phyloP scores from a whole-genome alignment of 1,140 invertebrate species.

The Eupeodes corollae region DNA sequence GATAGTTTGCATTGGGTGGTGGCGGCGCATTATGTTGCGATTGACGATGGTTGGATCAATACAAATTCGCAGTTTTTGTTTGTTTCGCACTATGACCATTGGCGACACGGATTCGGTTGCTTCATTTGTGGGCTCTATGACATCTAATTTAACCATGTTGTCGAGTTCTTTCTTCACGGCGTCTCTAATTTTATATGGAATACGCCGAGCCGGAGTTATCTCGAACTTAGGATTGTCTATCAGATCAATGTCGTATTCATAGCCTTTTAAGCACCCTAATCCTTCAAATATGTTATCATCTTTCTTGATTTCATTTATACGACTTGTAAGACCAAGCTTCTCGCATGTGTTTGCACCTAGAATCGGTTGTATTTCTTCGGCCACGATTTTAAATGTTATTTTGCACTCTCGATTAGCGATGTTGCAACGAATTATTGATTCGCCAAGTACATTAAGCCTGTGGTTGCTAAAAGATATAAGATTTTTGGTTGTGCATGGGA shows the following conservation, averaged over 20 bases:
- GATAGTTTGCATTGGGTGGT: conserved; percentile 20
- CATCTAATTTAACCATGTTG: conserved; percentile 17
- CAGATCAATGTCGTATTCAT: conserved; percentile 16
- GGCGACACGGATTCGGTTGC: conserved; percentile 32
- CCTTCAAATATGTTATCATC: conserved; percentile 7
- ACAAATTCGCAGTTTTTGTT: conserved; percentile 28
- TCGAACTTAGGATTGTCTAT: conserved; percentile 14
- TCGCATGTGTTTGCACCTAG: not conserved
- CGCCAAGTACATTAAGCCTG: not conserved
- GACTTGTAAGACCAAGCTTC: not conserved
- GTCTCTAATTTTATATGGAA: conserved; percentile 23
- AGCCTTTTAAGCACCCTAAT: conserved; percentile 10
- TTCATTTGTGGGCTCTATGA: conserved; percentile 18
- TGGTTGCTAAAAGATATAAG: not conserved
- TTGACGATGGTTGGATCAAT: conserved; percentile 35
- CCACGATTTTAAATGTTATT: no score
- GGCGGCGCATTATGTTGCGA: conserved; percentile 24
- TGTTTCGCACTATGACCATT: conserved; percentile 26
- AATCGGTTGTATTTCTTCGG: no score
- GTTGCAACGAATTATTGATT: not conserved
- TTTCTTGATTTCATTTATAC: not conserved
- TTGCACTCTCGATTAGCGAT: no score
- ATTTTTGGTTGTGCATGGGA: not conserved
- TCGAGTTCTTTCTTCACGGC: conserved; percentile 23
- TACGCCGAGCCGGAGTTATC: conserved; percentile 10